These are phyloP conservation scores for Albula goreensis DNA, from an alignment of 2,113 vertebrate species.

Conservation along the genomic window DNA sequence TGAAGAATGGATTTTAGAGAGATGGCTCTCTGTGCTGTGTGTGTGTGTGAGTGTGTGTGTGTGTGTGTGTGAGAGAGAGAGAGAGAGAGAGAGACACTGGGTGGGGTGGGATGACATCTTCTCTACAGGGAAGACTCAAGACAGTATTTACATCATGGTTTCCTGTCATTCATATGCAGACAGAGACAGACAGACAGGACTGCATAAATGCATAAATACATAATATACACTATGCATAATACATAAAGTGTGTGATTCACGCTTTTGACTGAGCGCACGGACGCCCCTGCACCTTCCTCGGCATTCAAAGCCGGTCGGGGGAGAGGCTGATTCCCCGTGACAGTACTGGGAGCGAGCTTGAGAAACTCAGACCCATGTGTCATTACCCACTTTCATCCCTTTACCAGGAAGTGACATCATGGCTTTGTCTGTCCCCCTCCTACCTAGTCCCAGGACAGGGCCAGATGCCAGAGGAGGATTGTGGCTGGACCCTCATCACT, in stretches of 20 bases:
- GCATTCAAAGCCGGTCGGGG: neutral
- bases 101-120: neutral
- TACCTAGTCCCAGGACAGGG: neutral
- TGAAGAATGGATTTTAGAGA: conserved; percentile 1
- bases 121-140: neutral
- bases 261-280: neutral
- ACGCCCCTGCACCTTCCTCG: neutral
- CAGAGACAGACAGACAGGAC: neutral
- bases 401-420: neutral
- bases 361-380: neutral
- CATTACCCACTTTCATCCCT: neutral
- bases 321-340: neutral
- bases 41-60: neutral
- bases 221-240: neutral
- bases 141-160: neutral
- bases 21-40: neutral
- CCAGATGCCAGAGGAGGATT: neutral
- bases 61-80: neutral
- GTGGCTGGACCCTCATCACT: neutral
- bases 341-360: neutral
- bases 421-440: neutral
- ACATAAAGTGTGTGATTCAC: neutral
- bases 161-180: neutral
- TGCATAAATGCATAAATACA: neutral
- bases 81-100: neutral